Evolutionary conservation across 2,797 vertebrate genomes (phyloP), one percentile per base, ranked within the genome.

Genomic region (Alfaro cultratus): DNA sequence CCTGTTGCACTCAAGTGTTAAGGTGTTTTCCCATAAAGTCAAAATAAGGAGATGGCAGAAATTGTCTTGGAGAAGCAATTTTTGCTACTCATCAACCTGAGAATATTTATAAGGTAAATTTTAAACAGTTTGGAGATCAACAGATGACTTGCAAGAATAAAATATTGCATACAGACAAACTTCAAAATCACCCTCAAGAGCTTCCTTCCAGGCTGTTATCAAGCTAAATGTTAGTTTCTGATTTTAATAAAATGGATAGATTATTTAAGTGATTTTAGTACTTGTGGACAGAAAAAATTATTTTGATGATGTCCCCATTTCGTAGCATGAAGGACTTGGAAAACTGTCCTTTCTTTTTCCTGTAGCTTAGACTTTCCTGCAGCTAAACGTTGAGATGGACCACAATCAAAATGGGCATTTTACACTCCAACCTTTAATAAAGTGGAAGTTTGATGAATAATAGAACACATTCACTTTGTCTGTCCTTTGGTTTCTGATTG

Each of bases 361-460:
- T 39, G 12, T 43, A 70, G 21, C 10, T 68, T 26, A 45, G 26
- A 71, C 29, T 71, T 71, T 45, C 6, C 67, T 70, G 67, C 39
- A 70, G 29, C 75, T 64, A 41, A 45, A 78, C 23, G 39, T 23
- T 26, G 15, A 53, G 57, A 15, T 46, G 18, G 34, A 64, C 47
- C 5, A 11, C 70, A 74, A 76, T 67, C 45, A 70, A 87, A 80
- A 86, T 72, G 55, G 47, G 67, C 34, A 29, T 85, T 46, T 72
- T 45, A 71, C 80, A 82, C 79, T 64, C 31, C 76, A 1, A 67
- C 64, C 41, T 84, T 84, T 78, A 83, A 82, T 78, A 73, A 91
- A 86, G 76, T 23, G 79, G 76, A 79, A 67, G 81, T 74, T 23
- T 34, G 43, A 87, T 92, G 74, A 92, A 93, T 88, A 87, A 88